Conservation (phyloP, 2,888 invertebrate species). For the Ophion ventricosus region DNA sequence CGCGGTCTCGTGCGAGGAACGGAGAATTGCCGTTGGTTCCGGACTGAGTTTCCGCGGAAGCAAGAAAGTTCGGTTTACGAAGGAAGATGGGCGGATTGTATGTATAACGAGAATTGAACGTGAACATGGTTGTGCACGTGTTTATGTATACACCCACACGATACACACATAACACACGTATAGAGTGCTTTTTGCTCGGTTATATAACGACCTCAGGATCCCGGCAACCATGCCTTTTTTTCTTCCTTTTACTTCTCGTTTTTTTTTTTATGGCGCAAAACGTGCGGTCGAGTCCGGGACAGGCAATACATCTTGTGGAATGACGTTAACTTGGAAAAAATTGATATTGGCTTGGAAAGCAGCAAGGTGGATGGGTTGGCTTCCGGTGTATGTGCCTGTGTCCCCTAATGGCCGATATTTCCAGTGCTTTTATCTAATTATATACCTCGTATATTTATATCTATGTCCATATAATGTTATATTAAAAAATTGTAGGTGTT, state of each 20-base stretch:
- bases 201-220: conserved; percentile 31
- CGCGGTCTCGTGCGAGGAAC: conserved; percentile 33
- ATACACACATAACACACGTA: not conserved
- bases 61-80: conserved; percentile 54
- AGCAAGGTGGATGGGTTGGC: not conserved
- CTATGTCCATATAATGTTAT: not conserved
- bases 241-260: not conserved
- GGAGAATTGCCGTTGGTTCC: conserved; percentile 53
- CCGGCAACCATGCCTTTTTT: conserved; percentile 18
- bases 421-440: not conserved
- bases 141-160: not conserved
- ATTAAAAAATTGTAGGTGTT: not conserved
- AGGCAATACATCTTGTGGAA: conserved; percentile 59
- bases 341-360: conserved; percentile 58
- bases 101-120: conserved; percentile 14
- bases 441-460: not conserved
- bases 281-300: conserved; percentile 47
- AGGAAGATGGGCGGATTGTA: conserved; percentile 33
- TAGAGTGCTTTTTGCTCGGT: conserved; percentile 29
- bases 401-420: conserved; percentile 5
- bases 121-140: not conserved
- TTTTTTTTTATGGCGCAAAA: conserved; percentile 18
- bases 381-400: conserved; percentile 27
- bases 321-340: conserved; percentile 61
- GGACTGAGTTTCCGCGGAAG: conserved; percentile 55